phyloP scores from a whole-genome alignment of 1,140 invertebrate genomes.

The Apis mellifera region DNA sequence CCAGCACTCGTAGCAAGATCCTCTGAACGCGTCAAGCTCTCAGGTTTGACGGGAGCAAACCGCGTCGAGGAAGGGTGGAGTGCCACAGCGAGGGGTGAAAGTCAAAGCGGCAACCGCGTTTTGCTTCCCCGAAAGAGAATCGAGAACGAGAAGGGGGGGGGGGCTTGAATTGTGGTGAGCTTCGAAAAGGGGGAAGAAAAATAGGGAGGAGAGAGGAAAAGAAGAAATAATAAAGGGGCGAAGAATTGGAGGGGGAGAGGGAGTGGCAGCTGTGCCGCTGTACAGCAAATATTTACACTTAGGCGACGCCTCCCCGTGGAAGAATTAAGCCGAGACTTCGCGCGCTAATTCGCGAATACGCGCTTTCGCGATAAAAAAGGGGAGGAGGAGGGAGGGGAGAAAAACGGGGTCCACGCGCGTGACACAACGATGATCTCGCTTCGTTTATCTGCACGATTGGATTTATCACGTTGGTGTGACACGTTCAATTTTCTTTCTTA shows the following conservation, averaged over 20 bases:
- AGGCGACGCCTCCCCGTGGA: constrained; percentile 36
- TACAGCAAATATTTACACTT: constrained; percentile 56
- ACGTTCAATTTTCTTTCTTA: not conserved
- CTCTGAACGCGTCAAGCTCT: not conserved
- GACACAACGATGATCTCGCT: constrained; percentile 19
- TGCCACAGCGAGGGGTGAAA: not conserved
- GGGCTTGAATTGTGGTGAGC: not conserved
- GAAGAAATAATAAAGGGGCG: not conserved
- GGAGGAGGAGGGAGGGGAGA: not conserved
- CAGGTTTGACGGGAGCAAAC: not conserved
- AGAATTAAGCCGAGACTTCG: constrained; percentile 42
- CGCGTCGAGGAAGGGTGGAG: not conserved
- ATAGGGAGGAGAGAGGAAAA: no score
- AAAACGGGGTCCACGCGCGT: not conserved
- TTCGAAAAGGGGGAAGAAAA: not conserved
- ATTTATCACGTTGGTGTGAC: constrained; percentile 26
- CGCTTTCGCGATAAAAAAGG: constrained; percentile 20
- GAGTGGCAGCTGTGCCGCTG: constrained; percentile 26
- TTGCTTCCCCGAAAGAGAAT: constrained; percentile 18
- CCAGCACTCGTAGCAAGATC: not conserved
- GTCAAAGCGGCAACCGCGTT: not conserved
- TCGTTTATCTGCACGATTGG: constrained; percentile 13
- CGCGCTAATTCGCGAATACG: constrained; percentile 51
- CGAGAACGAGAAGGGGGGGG: constrained; percentile 7
- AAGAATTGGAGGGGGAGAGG: not conserved